phyloP scores from a whole-genome alignment of 2,888 invertebrate genomes.

The Drosophila picticornis region DNA sequence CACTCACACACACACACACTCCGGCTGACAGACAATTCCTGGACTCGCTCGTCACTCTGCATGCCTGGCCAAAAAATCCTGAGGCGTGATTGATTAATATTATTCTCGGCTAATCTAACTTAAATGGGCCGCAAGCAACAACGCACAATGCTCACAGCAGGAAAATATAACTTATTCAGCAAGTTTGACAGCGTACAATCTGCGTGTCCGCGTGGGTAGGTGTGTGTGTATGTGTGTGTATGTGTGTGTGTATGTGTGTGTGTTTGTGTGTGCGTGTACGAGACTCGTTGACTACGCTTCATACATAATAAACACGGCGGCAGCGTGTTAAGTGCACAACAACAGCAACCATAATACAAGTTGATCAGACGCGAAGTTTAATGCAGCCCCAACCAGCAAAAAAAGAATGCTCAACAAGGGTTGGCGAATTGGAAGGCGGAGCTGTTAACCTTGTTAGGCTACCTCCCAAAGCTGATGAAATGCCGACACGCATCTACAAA shows the following conservation, averaged over 20 bases:
- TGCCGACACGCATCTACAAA: constrained; percentile 57
- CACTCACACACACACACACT: background rate
- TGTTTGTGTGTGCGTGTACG: constrained; percentile 53
- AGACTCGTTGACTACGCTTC: constrained; percentile 68
- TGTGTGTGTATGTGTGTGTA: constrained; percentile 7
- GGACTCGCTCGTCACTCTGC: constrained; percentile 2
- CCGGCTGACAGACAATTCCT: constrained; percentile 12
- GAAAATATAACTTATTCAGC: constrained; percentile 76
- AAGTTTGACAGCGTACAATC: constrained; percentile 54
- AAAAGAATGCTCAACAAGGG: background rate
- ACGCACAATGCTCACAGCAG: constrained; percentile 49
- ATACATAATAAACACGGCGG: constrained; percentile 75
- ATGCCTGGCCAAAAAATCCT: constrained; percentile 55
- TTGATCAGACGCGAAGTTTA: constrained; percentile 55
- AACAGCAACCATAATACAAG: constrained; percentile 27
- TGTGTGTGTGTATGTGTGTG: background rate
- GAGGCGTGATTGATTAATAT: constrained; percentile 81
- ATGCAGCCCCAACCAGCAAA: constrained; percentile 5
- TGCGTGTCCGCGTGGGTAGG: constrained; percentile 24
- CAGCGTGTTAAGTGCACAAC: constrained; percentile 72
- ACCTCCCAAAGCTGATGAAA: constrained; percentile 56
- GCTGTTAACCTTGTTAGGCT: constrained; percentile 51
- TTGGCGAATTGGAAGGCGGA: background rate
- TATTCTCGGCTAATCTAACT: constrained; percentile 81
- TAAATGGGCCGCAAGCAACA: constrained; percentile 70